Base-by-base conservation (phyloP, 2,888 invertebrate genomes). In the Aspidiotus rigidus region DNA sequence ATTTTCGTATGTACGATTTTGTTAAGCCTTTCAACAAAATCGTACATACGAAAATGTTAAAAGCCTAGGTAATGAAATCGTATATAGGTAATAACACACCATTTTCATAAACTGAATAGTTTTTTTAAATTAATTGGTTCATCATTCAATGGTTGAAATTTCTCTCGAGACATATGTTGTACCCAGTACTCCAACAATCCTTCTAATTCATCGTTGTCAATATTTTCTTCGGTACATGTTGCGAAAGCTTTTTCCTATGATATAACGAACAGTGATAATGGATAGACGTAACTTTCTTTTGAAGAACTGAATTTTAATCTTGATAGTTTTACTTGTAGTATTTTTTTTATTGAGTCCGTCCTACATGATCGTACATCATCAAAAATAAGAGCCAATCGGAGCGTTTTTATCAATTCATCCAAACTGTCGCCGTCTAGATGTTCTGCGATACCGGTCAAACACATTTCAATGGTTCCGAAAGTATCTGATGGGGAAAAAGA, bases 111-210 rank as follows among this genome's bases (percentile, higher is more conserved):
- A 28, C 2, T 28, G 28, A 28, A 28, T 5, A 28, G 5, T 28
- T 28, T 28, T 28, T 28, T 28, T 28, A 28, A 28, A 28, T 28
- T 28, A 5, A 28, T 28, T 5, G 28, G 28, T 5, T 28, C 28
- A 28, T 28, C 5, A 28, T 28, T 28, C 6, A 3, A 11, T 49
- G 49, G n/a, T 3, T 49, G 54, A 10, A 53, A n/a, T 55, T 64
- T 64, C 40, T 64, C 40, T n/a, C 54, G 42, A 10, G 28, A 7
- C 66, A 66, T 66, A 11, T 42, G 49, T 39, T 66, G 66, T 15
- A 60, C 39, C 66, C 66, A 66, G 28, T 66, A 66, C 8, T 57
- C 28, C 10, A 66, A 16, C 49, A 66, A 49, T 28, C 42, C 49
- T 16, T 39, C 44, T 44, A 66, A 28, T 60, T 66, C 66, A 28